Base-by-base conservation (phyloP, 2,113 vertebrate species). In the Eclectus roratus region DNA sequence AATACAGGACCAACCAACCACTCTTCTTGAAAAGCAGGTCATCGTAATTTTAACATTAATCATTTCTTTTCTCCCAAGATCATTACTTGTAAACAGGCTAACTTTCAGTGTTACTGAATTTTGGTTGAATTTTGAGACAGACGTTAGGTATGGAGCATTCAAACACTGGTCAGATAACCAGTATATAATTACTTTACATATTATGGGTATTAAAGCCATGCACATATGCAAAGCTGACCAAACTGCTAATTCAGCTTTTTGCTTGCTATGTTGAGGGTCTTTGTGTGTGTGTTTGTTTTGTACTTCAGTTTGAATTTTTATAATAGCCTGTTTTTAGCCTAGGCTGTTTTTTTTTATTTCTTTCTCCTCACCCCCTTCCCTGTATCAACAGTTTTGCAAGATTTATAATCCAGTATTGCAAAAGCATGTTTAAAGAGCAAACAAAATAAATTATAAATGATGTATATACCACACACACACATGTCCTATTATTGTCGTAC, bases 391-490 rank as follows among this genome's bases (percentile, higher is more conserved):
- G 44, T 33, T 80, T 58, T 71, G 50, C 94, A 94, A 77, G 50
- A 71, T 61, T 72, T 85, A 68, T 17, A 81, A 56, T 37, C 33
- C 16, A 49, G 19, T 43, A 63, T 65, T 93, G 52, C 69, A 94
- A 93, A 94, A 88, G 14, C n/a, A 52, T 87, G 85, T 95, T 94
- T 97, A 50, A 87, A 94, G 63, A 84, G 46, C 63, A 96, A 84
- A 94, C 41, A 91, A 93, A 88, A 77, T 28, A 77, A 82, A 90
- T 61, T 65, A 31, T 13, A 69, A 91, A 46, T 37, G 2, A 50
- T 73, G 74, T 71, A 74, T 70, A 53, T 31, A 77, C 13, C 24
- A 88, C 63, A 47, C 73, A 86, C 41, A 24, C 9, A 39, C 47
- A n/a, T 1, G 7, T 27, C 10, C 27, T 28, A 16, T 8, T 2